Base-by-base conservation (phyloP, 2,797 vertebrate genomes). In the Decapterus maruadsi region DNA sequence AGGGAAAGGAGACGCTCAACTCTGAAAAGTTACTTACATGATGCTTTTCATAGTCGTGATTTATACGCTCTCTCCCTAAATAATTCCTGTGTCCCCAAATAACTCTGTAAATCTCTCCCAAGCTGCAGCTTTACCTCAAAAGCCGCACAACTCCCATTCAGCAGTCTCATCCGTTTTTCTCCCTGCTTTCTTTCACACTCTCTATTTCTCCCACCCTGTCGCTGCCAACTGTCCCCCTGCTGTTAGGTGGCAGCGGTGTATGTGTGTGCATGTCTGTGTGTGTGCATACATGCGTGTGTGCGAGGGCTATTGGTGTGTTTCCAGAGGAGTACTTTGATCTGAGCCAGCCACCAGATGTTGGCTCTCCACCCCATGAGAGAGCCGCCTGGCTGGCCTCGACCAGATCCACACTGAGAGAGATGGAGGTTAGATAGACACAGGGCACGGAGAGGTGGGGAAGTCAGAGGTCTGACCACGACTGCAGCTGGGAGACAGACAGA, bases 291-390 rank as follows among this genome's bases (percentile, higher is more conserved):
- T 45, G 40, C 36, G n/a, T 42, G n/a, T 40, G 36, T 42, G 50
- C 43, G 50, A 22, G 20, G 67, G 79, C 82, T 26, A 75, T 89
- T 93, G 90, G 92, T 91, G 85, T 80, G 65, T 77, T 89, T 94
- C 92, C 92, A 93, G 89, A 88, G 77, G 74, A 26, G 75, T 66
- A 81, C 91, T 94, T 94, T 94, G 93, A 94, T 93, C 84, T 77
- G 82, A 89, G 88, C 87, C 90, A 87, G 86, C 84, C 80, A 90
- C 89, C 93, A 93, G 92, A 93, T 93, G 93, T 92, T 93, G 82
- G 78, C 88, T 89, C 88, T 87, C 82, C 78, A 86, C 81, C 90
- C 89, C 79, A 81, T 22, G 82, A 91, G 93, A 87, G 90, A 80
- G 81, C 79, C 14, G 87, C 79, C 84, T 91, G 91, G 88, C 88